Evolutionary conservation across 2,113 vertebrate genomes (phyloP).

Genomic region (Oophaga pumilio): DNA sequence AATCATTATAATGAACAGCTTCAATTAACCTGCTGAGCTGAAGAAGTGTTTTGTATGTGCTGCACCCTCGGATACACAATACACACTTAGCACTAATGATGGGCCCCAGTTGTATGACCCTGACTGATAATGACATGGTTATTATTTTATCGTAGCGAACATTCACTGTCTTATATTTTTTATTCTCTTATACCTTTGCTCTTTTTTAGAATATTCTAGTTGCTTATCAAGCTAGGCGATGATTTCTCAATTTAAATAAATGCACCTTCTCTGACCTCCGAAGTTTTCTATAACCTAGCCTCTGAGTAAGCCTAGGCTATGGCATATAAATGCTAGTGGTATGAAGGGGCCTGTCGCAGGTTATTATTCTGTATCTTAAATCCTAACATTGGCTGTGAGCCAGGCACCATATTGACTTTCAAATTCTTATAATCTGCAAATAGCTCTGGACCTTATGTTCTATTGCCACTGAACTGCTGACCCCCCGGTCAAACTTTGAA

Average conservation of each 20-base stretch:
- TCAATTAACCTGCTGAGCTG: conserved; percentile 47
- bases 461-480: conserved; percentile 46
- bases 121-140: conserved; percentile 47
- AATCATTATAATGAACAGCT: conserved; percentile 52
- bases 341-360: conserved; percentile 51
- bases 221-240: conserved; percentile 45
- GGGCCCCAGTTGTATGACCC: conserved; percentile 21
- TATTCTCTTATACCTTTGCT: conserved; percentile 20
- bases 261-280: conserved; percentile 49
- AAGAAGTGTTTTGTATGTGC: conserved; percentile 36
- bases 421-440: conserved; percentile 57
- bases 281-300: conserved; percentile 59
- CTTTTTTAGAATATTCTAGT: conserved; percentile 13
- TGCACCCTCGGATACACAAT: conserved; percentile 24
- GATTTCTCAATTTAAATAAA: conserved; percentile 42
- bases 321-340: conserved; percentile 57
- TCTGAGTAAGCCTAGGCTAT: conserved; percentile 54
- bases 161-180: conserved; percentile 24
- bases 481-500: conserved; percentile 53
- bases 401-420: conserved; percentile 52
- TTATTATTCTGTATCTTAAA: conserved; percentile 49
- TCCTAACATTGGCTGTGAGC: conserved; percentile 26
- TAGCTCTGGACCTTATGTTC: conserved; percentile 51
- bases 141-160: conserved; percentile 47
- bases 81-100: conserved; percentile 47